Percentiles rank a stretch among this genome's conserved stretches.
phyloP scores from a whole-genome alignment of 2,888 invertebrate species.

The Anoncus sp. region DNA sequence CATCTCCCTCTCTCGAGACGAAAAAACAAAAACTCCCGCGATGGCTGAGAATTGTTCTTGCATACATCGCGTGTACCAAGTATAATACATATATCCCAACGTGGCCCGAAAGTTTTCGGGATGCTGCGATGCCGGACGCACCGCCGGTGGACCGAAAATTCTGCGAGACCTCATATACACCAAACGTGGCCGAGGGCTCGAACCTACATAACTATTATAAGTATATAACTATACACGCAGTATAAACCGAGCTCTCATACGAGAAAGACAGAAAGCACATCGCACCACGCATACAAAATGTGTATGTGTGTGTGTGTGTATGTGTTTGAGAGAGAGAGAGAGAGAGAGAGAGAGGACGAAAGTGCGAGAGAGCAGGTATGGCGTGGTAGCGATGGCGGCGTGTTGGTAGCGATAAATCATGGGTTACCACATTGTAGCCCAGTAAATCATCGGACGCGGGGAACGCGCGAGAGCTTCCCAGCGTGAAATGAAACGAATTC shows the following conservation, averaged over 20 bases:
- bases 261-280: constrained; percentile 49
- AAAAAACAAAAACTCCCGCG: constrained; percentile 22
- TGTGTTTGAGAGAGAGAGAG: constrained; percentile 31
- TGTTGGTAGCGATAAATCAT: constrained; percentile 88
- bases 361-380: constrained; percentile 78
- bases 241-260: constrained; percentile 48
- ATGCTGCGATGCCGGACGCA: constrained; percentile 53
- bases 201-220: constrained; percentile 48
- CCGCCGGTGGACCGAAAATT: constrained; percentile 60
- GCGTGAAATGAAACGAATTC: constrained; percentile 84
- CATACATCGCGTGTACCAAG: constrained; percentile 23
- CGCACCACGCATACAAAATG: constrained; percentile 40
- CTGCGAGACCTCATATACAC: constrained; percentile 55
- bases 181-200: constrained; percentile 39
- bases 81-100: constrained; percentile 28
- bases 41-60: constrained; percentile 24
- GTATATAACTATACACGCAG: constrained; percentile 44
- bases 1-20: constrained; percentile 3
- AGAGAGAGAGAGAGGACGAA: constrained; percentile 49
- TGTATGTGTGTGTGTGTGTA: constrained; percentile 44
- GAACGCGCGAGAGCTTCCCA: constrained; percentile 83
- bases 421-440: constrained; percentile 89
- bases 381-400: constrained; percentile 84
- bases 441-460: constrained; percentile 86
- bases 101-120: constrained; percentile 49